These are phyloP conservation scores for Drymodes brunneopygia DNA, from an alignment of 2,113 vertebrate genomes.

Conservation along the genomic window DNA sequence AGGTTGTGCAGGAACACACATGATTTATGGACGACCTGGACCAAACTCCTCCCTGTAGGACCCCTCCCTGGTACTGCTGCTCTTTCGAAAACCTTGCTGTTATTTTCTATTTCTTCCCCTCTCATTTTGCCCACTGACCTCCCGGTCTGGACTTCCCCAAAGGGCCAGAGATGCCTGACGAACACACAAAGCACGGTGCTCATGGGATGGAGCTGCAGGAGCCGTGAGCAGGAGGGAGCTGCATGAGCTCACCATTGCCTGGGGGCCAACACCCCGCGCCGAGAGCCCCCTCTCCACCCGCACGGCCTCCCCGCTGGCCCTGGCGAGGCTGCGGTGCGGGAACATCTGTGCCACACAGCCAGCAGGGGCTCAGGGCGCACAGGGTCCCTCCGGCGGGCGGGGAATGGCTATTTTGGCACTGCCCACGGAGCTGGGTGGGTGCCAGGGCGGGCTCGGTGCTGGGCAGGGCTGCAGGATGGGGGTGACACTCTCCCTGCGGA, in stretches of 20 bases:
- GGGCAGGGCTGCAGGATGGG: not conserved
- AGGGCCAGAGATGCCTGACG: not conserved
- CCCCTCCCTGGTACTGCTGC: not conserved
- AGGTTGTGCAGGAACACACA: not conserved
- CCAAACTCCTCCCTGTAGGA: not conserved
- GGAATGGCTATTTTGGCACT: rapidly evolving
- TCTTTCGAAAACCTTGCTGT: not conserved
- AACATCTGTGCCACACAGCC: not conserved
- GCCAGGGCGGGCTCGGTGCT: not conserved
- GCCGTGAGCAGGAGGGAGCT: rapidly evolving
- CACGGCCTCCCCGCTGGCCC: not conserved
- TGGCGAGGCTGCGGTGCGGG: not conserved
- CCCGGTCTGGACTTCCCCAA: not conserved
- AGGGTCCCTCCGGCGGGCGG: not conserved
- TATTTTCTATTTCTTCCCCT: not conserved
- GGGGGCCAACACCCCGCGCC: not conserved
- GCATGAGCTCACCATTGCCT: not conserved
- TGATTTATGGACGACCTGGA: not conserved
- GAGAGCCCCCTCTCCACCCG: not conserved
- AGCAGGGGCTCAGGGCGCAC: rapidly evolving
- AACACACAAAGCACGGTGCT: not conserved
- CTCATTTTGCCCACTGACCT: not conserved
- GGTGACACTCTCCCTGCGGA: not conserved
- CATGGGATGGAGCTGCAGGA: not conserved
- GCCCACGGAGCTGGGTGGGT: not conserved